phyloP scores from a whole-genome alignment of 2,888 invertebrate species.

The Entomobrya proxima region DNA sequence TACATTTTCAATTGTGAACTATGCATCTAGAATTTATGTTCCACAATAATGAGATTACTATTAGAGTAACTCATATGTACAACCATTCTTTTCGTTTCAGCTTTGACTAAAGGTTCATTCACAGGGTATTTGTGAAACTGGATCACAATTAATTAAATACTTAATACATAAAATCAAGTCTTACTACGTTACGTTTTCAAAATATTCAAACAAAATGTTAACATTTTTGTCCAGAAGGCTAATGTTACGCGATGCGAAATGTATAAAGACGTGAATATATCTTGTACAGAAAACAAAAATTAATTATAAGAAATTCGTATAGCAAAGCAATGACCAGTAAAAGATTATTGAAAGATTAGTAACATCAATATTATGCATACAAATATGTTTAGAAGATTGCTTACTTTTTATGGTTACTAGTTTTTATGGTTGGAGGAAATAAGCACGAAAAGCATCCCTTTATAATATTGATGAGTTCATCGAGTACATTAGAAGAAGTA shows the following conservation, averaged over 20 bases:
- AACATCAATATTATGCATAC: too few species aligned
- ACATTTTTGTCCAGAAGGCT: not conserved
- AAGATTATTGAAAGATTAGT: too few species aligned
- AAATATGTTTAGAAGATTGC: not conserved
- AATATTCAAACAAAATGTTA: not conserved
- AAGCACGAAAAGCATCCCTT: constrained; percentile 21
- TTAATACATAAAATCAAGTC: constrained; percentile 7
- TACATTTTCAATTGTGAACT: not conserved
- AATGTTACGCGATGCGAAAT: not conserved
- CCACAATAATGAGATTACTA: not conserved
- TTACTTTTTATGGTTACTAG: not conserved
- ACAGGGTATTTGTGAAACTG: not conserved
- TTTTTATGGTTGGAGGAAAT: not conserved
- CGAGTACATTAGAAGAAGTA: not conserved
- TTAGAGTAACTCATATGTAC: not conserved
- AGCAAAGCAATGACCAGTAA: too few species aligned
- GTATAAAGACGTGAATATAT: too few species aligned
- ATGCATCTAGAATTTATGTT: not conserved
- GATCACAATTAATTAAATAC: constrained; percentile 8
- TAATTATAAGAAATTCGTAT: too few species aligned
- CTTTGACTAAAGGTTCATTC: not conserved
- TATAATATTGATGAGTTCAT: constrained; percentile 26
- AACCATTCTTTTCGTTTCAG: constrained; percentile 2
- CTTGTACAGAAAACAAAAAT: too few species aligned
- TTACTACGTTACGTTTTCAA: not conserved